Base-by-base conservation (phyloP, 2,797 vertebrate species). In the Moxostoma hubbsi region DNA sequence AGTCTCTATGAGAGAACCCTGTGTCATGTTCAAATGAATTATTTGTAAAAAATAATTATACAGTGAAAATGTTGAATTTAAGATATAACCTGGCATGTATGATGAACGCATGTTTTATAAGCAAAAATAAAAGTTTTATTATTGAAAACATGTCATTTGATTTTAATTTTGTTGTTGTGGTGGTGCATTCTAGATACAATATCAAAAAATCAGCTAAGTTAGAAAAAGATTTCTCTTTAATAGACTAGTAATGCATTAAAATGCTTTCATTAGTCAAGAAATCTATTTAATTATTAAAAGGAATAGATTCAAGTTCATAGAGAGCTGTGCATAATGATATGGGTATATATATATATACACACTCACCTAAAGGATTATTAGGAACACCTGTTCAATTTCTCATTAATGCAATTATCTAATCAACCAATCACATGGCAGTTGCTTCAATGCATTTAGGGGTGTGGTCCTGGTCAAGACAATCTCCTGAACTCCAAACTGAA, bases 21-120 rank as follows among this genome's bases (percentile, higher is more conserved):
- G 76, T 87, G 93, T 94, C 91, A 94, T 94, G 92, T 94, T 94
- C 92, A 92, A 94, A 93, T 94, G 93, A 93, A 93, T 93, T 85
- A 92, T 92, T 88, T 90, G 88, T 92, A 89, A 87, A 85, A 86
- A 89, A 87, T 89, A 89, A 84, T 87, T 85, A 82, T 77, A 70
- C 67, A 72, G 78, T 80, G 77, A 83, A 84, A 75, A 74, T 79
- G 80, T 24, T 85, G 85, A 84, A 81, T 91, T 86, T 90, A 86
- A 87, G 88, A 82, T 82, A 86, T 87, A 76, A 82, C 55, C 73
- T 86, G 80, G 88, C 76, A 85, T 86, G 81, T 79, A 69, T 43
- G 65, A 75, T 54, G 65, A 55, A 85, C 85, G 91, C 89, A 92
- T 93, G 90, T 81, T 86, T 88, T 91, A 89, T 89, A 89, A 88